Conservation (phyloP, 2,113 vertebrate species). For the Corynorhinus townsendii region DNA sequence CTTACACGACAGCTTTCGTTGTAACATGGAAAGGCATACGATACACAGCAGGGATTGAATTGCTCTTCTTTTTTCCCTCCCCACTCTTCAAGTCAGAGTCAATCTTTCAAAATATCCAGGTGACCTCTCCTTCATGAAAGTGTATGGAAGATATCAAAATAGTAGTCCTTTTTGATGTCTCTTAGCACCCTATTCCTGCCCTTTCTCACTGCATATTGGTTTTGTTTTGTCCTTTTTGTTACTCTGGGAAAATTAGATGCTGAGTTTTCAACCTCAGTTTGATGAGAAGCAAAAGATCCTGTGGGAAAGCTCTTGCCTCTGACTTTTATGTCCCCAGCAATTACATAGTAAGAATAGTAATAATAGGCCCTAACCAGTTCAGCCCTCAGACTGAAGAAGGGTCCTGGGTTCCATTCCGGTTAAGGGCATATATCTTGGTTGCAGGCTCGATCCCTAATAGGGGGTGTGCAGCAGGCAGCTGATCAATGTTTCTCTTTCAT, state of each 20-base stretch:
- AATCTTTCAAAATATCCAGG: not conserved
- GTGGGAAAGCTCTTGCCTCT: not conserved
- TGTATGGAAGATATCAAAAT: not conserved
- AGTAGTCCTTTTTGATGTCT: not conserved
- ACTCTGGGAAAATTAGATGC: not conserved
- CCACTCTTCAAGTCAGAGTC: not conserved
- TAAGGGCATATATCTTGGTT: no score
- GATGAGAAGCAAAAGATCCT: not conserved
- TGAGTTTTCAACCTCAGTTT: not conserved
- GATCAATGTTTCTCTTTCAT: no score
- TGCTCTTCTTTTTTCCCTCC: not conserved
- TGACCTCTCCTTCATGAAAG: not conserved
- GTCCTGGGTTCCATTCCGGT: no score
- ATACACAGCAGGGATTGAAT: not conserved
- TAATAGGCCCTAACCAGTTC: no score
- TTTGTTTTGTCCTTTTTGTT: not conserved
- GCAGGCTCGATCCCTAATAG: no score
- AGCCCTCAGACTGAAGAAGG: no score
- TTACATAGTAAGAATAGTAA: not conserved
- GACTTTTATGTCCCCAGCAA: not conserved
- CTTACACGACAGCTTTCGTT: not conserved
- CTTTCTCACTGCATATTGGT: not conserved
- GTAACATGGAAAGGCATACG: not conserved
- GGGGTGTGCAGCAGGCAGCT: no score
- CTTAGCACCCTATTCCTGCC: not conserved